Evolutionary conservation across 2,888 invertebrate species (phyloP), one percentile per base, ranked within the genome.

Genomic region (Tenodera sinensis): DNA sequence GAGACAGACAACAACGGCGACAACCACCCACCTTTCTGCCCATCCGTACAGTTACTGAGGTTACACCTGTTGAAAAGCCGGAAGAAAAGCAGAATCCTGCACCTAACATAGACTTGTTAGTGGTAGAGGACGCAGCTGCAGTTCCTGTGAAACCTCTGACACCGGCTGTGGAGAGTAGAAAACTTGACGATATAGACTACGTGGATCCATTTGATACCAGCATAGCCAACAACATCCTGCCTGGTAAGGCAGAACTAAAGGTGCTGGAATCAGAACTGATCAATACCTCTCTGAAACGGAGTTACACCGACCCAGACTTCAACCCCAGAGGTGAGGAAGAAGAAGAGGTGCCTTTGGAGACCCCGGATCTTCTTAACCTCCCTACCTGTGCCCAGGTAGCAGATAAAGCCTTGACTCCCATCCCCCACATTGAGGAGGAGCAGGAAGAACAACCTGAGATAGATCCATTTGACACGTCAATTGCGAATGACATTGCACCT

Each of bases 161-260:
- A 34, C 94, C 94, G 3, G 90, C 92, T n/a, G 91, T 92, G n/a
- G 91, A 91, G 34, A 90, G 89, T 14, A 89, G 8, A 3, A 54
- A 54, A 83, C 27, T 93, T 71, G 92, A 93, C 87, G 94, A 94
- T 89, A 94, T 94, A 34, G 89, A 90, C 15, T 91, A 92, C 87
- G 89, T 91, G 14, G 98, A 98, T 94, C 98, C 98, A 0, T 98
- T 98, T 92, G 98, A 98, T 92, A 98, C 98, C 0, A 97, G 98
- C 0, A 97, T 97, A 91, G 97, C 97, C 0, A 91, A 92, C 28
- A 96, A 97, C 92, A 95, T 97, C 89, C 94, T 95, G 88, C 97
- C 97, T 0, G 97, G 97, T 6, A 96, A 95, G 93, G 96, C 97
- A 2, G 97, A 97, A 93, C 94, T 97, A 15, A 97, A 96, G 92